Evolutionary conservation across 1,140 invertebrate genomes (phyloP).

Genomic region (Heliconius hewitsoni): DNA sequence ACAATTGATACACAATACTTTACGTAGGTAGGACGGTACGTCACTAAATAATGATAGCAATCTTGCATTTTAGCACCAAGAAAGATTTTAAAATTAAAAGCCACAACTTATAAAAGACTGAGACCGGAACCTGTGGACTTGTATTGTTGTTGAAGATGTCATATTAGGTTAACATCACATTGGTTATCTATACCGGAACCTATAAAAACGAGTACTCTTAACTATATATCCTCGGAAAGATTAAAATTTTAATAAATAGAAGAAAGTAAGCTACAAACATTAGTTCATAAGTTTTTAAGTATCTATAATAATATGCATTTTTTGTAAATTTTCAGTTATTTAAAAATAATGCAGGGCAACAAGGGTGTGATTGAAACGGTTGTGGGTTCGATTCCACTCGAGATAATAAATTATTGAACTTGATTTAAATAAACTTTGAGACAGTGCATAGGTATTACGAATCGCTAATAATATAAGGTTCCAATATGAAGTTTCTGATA

Average conservation of each 20-base stretch:
- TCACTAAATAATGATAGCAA: background rate
- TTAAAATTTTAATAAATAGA: background rate
- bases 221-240: slow-evolving; percentile 31
- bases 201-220: slow-evolving; percentile 47
- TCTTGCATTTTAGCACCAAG: background rate
- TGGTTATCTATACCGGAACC: slow-evolving; percentile 41
- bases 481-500: too few species aligned
- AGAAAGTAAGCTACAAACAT: background rate
- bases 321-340: too few species aligned
- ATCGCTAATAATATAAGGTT: too few species aligned
- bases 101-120: background rate
- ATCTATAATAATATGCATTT: background rate
- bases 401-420: too few species aligned
- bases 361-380: too few species aligned
- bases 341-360: too few species aligned
- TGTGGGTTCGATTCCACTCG: too few species aligned
- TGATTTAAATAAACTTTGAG: too few species aligned
- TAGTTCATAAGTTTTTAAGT: background rate
- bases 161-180: background rate
- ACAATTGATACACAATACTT: too few species aligned
- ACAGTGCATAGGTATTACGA: too few species aligned
- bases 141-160: background rate
- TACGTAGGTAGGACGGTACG: background rate
- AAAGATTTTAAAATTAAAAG: background rate
- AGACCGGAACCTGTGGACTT: background rate